Conservation (phyloP, 2,888 invertebrate species). For the Monochamus alternatus region DNA sequence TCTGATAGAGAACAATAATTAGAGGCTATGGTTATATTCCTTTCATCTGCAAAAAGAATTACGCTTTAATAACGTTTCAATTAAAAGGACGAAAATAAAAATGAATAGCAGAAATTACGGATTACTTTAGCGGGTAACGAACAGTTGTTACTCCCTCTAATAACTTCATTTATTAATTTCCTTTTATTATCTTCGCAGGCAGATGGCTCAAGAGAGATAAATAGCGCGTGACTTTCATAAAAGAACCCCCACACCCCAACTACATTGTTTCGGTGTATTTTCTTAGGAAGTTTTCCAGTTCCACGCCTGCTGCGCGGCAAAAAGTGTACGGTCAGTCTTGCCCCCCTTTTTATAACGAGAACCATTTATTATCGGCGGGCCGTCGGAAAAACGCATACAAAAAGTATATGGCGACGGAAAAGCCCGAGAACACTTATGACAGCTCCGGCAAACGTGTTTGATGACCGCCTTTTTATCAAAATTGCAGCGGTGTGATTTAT, state of each 20-base stretch:
- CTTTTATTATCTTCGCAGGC: conserved; percentile 12
- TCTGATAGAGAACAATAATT: no score
- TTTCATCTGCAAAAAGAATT: not conserved
- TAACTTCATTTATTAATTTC: conserved; percentile 12
- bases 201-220: conserved; percentile 11
- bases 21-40: not conserved
- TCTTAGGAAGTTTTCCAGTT: conserved; percentile 42
- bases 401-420: conserved; percentile 43
- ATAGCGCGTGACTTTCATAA: conserved; percentile 17
- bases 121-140: conserved; percentile 7
- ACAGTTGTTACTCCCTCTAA: conserved; percentile 13
- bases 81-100: not conserved
- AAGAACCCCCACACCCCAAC: not conserved
- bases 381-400: conserved; percentile 49
- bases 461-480: conserved; percentile 40
- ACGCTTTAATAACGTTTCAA: not conserved
- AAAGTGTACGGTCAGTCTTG: conserved; percentile 48
- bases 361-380: conserved; percentile 48
- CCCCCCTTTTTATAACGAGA: conserved; percentile 40
- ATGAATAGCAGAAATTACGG: not conserved
- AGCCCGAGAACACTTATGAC: conserved; percentile 50
- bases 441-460: conserved; percentile 43
- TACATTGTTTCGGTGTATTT: conserved; percentile 45
- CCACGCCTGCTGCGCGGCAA: conserved; percentile 44
- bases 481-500: conserved; percentile 39